phyloP scores from a whole-genome alignment of 2,113 vertebrate species.

The Meriones unguiculatus region DNA sequence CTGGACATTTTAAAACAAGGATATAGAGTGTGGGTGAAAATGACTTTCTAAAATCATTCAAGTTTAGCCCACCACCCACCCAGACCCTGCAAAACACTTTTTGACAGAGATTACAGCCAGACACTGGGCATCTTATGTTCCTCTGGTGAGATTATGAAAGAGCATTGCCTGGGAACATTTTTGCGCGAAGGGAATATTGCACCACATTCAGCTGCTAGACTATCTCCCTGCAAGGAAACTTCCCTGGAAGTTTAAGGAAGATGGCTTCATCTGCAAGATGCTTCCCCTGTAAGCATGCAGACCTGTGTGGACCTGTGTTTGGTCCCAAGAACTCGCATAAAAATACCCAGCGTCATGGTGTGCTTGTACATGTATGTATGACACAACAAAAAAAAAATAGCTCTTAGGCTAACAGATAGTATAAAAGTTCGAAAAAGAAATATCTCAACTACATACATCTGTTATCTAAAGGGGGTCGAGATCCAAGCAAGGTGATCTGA shows the following conservation, averaged over 20 bases:
- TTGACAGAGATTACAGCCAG: slow-evolving; percentile 17
- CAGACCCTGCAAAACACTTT: slow-evolving; percentile 16
- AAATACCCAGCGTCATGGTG: not conserved
- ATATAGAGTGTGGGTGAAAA: slow-evolving; percentile 21
- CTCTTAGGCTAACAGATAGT: not conserved
- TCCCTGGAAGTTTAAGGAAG: slow-evolving; percentile 4
- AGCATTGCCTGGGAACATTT: not conserved
- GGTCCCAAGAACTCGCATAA: not conserved
- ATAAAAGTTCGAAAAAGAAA: not conserved
- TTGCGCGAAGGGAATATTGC: not conserved
- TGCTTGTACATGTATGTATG: not conserved
- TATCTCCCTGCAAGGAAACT: not conserved
- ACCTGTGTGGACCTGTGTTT: not conserved
- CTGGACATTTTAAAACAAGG: not conserved
- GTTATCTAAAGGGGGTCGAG: not conserved
- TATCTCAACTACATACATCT: not conserved
- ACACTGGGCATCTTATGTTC: not conserved
- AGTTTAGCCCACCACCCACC: not conserved
- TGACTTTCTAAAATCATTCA: slow-evolving; percentile 39
- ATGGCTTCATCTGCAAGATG: not conserved
- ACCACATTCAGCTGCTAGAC: not conserved
- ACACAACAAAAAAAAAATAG: not conserved
- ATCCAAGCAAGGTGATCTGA: not conserved
- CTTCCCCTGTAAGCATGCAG: not conserved
- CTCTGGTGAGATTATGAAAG: not conserved